Evolutionary conservation across 2,113 vertebrate species (phyloP).

Genomic region (Cyanoliseus patagonus): DNA sequence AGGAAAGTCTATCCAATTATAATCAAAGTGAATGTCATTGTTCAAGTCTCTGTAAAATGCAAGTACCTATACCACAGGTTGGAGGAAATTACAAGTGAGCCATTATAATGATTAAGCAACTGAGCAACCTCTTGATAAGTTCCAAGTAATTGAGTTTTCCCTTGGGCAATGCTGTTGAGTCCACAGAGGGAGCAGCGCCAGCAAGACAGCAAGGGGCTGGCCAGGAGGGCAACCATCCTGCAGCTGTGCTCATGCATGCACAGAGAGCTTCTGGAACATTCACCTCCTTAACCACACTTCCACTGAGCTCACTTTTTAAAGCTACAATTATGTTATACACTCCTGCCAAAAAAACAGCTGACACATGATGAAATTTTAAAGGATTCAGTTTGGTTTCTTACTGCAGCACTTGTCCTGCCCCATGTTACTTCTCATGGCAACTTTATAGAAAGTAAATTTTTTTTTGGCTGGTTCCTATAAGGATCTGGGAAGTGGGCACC

Average conservation of each 20-base stretch:
- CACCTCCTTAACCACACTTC: background rate
- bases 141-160: conserved; percentile 31
- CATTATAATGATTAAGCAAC: conserved; percentile 29
- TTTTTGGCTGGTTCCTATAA: background rate
- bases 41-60: background rate
- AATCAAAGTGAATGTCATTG: background rate
- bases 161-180: background rate
- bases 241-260: background rate
- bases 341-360: conserved; percentile 1
- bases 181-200: background rate
- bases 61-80: background rate
- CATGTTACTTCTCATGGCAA: background rate
- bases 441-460: background rate
- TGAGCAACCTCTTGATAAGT: background rate
- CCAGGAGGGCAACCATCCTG: background rate
- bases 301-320: background rate
- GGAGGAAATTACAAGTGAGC: background rate
- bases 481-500: background rate
- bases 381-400: background rate
- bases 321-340: background rate
- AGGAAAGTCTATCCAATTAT: background rate
- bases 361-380: background rate
- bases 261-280: background rate
- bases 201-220: background rate
- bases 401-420: background rate